phyloP scores from a whole-genome alignment of 2,888 invertebrate species.

The Nematopogon swammerdamellus region DNA sequence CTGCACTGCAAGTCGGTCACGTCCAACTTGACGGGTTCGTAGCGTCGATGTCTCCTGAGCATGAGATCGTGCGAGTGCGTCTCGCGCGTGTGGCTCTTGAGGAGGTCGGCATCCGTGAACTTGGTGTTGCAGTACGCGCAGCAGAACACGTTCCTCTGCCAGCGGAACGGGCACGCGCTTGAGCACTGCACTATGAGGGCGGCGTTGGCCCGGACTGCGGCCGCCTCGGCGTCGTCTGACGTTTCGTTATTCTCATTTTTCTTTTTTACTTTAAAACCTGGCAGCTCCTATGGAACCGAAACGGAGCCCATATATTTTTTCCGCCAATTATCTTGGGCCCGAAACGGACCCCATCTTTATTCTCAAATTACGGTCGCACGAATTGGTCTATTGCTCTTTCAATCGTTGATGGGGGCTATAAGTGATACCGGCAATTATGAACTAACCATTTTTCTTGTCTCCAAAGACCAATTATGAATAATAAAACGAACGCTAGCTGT shows the following conservation, averaged over 20 bases:
- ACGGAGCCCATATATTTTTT: too few species aligned
- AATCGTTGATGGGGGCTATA: too few species aligned
- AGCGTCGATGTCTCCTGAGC: neutral
- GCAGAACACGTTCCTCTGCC: neutral
- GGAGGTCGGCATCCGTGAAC: neutral
- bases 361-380: too few species aligned
- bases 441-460: too few species aligned
- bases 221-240: constrained; percentile 29
- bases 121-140: constrained; percentile 3
- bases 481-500: too few species aligned
- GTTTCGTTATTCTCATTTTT: constrained; percentile 15
- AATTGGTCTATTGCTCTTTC: too few species aligned
- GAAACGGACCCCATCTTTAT: too few species aligned
- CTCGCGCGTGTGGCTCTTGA: neutral
- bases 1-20: constrained; percentile 30
- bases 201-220: constrained; percentile 13
- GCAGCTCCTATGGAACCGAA: too few species aligned
- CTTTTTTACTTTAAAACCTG: neutral
- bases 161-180: neutral
- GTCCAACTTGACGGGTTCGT: constrained; percentile 19
- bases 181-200: neutral
- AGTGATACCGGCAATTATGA: too few species aligned
- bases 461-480: too few species aligned
- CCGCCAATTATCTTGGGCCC: too few species aligned
- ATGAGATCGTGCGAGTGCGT: neutral